A percentile compares a stretch with the other conserved stretches of the same genome.
These are phyloP conservation scores for Nowickia ferox DNA, from an alignment of 2,888 invertebrate genomes.

Conservation along the genomic window DNA sequence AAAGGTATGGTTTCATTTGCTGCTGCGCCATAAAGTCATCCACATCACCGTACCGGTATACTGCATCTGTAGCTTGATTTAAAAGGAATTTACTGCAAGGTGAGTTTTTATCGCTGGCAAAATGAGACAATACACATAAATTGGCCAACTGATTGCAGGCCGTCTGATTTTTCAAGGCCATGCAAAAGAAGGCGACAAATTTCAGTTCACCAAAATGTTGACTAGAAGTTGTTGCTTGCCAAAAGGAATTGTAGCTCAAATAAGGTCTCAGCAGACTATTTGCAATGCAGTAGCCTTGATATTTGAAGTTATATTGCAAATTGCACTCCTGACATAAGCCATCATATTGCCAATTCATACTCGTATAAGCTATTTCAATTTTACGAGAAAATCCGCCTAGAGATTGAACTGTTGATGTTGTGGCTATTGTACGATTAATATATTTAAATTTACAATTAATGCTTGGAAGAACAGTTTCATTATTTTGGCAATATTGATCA, in stretches of 20 bases:
- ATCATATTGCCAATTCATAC: conserved; percentile 54
- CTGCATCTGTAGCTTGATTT: conserved; percentile 80
- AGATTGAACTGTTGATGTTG: conserved; percentile 59
- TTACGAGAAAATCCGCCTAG: conserved; percentile 58
- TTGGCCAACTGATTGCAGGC: conserved; percentile 88
- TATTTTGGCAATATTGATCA: conserved; percentile 44
- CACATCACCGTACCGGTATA: conserved; percentile 78
- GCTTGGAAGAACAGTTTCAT: conserved; percentile 52
- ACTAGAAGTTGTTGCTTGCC: conserved; percentile 75
- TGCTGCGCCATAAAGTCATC: conserved; percentile 76
- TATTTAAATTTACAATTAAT: conserved; percentile 77
- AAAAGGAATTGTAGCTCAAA: conserved; percentile 79
- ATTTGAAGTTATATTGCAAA: conserved; percentile 78
- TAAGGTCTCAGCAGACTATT: conserved; percentile 79
- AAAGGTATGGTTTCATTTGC: conserved; percentile 80
- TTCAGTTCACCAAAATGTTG: conserved; percentile 79
- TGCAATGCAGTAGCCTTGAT: conserved; percentile 80
- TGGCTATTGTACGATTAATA: conserved; percentile 75
- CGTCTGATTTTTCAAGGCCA: conserved; percentile 82
- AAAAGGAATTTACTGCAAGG: conserved; percentile 83
- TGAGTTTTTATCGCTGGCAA: conserved; percentile 83
- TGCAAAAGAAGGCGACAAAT: conserved; percentile 82
- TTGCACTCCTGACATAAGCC: conserved; percentile 78
- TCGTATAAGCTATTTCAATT: conserved; percentile 71
- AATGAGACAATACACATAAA: conserved; percentile 86